phyloP scores from a whole-genome alignment of 2,888 invertebrate genomes.

The Pasiphila rectangulata region DNA sequence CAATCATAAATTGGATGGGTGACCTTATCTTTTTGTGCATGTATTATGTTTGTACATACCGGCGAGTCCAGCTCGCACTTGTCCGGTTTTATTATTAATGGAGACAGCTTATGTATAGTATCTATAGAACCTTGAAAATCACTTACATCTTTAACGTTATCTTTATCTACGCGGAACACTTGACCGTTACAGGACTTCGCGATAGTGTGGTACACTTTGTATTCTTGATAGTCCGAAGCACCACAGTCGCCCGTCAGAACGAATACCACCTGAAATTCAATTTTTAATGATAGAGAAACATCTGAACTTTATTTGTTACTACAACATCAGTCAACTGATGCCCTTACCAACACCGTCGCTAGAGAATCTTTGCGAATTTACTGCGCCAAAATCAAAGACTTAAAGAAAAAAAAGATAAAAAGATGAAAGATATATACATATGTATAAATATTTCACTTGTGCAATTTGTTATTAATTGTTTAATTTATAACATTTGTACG shows the following conservation, averaged over 20 bases:
- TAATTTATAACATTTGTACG: no score
- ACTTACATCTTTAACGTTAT: conserved; percentile 28
- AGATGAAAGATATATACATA: no score
- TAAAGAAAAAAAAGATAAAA: no score
- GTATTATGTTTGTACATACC: no score
- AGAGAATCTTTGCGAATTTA: no score
- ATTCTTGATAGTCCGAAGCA: background rate
- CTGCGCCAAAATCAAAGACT: no score
- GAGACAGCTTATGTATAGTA: background rate
- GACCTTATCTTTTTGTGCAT: no score
- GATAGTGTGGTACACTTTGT: conserved; percentile 29
- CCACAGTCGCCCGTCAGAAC: conserved; percentile 29
- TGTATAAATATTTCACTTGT: no score
- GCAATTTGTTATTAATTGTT: no score
- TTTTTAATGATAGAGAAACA: background rate
- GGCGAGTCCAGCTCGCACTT: no score
- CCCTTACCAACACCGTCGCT: no score
- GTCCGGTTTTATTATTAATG: background rate
- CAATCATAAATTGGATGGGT: no score
- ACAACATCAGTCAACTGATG: background rate
- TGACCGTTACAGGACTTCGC: conserved; percentile 29
- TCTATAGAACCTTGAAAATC: background rate
- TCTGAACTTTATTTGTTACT: background rate
- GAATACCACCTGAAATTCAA: conserved; percentile 29
- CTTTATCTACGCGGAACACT: conserved; percentile 20